phyloP scores from a whole-genome alignment of 2,888 invertebrate species.

The Melanostoma mellinum region DNA sequence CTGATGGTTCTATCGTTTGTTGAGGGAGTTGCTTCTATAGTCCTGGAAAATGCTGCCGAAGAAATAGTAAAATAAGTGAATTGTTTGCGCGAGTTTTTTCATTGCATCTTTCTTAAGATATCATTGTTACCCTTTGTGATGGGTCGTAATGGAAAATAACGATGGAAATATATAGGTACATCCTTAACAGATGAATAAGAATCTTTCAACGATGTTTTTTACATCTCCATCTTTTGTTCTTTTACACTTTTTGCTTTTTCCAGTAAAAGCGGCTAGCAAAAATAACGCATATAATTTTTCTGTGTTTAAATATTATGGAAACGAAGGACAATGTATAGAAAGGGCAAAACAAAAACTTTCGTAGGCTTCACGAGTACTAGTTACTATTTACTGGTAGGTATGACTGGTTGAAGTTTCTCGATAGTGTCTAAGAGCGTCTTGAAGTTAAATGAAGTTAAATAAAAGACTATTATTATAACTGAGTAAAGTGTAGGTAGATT shows the following conservation, averaged over 20 bases:
- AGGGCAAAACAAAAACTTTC: neutral
- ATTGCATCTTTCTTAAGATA: constrained; percentile 61
- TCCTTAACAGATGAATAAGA: constrained; percentile 70
- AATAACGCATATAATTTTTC: constrained; percentile 61
- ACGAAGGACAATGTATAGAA: constrained; percentile 1
- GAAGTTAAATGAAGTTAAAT: constrained; percentile 63
- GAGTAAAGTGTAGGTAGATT: constrained; percentile 60
- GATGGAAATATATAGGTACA: constrained; percentile 66
- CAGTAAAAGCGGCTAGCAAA: constrained; percentile 59
- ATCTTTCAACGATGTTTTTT: constrained; percentile 62
- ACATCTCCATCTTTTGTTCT: constrained; percentile 31
- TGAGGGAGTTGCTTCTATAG: constrained; percentile 50
- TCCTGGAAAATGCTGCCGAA: constrained; percentile 52
- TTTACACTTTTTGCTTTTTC: constrained; percentile 31
- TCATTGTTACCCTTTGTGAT: constrained; percentile 72
- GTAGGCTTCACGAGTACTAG: constrained; percentile 5
- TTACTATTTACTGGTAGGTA: constrained; percentile 19
- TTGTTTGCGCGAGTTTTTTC: constrained; percentile 67
- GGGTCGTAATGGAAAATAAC: constrained; percentile 73
- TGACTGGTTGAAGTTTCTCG: constrained; percentile 21
- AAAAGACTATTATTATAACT: constrained; percentile 44
- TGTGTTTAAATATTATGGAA: constrained; percentile 37
- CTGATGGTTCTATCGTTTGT: constrained; percentile 62
- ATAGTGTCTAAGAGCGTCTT: constrained; percentile 45
- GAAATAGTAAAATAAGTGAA: constrained; percentile 71